Percentiles rank a stretch among this genome's conserved stretches.
These are phyloP conservation scores for Myotis vivesi DNA, from an alignment of 2,797 vertebrate genomes.

Conservation along the genomic window DNA sequence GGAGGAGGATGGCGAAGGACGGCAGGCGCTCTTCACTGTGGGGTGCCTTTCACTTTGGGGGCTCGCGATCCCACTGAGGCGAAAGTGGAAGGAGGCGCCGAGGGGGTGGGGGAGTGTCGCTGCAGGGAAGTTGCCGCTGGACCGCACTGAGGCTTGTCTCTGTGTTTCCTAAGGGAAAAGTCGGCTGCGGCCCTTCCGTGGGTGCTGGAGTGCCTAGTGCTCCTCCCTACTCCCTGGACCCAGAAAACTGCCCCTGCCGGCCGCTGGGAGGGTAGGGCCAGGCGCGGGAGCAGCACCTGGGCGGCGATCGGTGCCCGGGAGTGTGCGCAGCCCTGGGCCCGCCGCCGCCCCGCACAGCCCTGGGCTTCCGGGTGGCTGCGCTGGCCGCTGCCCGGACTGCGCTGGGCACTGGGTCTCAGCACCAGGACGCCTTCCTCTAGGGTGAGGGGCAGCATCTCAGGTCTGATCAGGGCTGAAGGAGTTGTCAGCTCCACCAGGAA, in stretches of 20 bases:
- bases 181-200: not conserved
- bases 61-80: not conserved
- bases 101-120: not conserved
- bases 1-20: not conserved
- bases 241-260: not conserved
- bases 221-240: not conserved
- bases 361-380: not conserved
- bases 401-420: not conserved
- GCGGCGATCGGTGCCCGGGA: fast-evolving
- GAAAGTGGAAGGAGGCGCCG: not conserved
- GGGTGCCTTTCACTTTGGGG: not conserved
- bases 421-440: not conserved
- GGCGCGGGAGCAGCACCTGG: not conserved
- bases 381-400: no score
- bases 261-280: fast-evolving
- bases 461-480: fast-evolving
- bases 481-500: not conserved
- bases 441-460: not conserved
- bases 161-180: not conserved
- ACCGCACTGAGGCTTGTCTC: not conserved
- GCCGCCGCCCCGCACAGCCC: fast-evolving
- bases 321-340: not conserved
- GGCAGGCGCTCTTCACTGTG: not conserved
- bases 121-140: slow-evolving; percentile 44
- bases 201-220: not conserved